Conservation (phyloP, 2,888 invertebrate species). For the Aproaerema taeniolella region DNA sequence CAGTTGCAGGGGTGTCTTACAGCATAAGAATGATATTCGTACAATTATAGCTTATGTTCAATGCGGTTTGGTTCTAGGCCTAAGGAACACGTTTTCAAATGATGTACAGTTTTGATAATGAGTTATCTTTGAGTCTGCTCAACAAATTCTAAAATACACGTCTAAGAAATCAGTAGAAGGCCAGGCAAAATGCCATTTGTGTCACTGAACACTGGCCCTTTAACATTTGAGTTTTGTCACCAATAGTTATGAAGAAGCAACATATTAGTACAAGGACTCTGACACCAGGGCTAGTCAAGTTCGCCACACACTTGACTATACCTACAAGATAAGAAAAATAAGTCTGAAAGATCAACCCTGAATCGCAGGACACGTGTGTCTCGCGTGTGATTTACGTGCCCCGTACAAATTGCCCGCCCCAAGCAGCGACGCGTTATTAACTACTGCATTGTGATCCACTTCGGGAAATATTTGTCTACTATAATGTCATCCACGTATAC, state of each 20-base stretch:
- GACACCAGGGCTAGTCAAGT: neutral
- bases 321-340: neutral
- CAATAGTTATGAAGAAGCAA: neutral
- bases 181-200: neutral
- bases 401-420: conserved; percentile 37
- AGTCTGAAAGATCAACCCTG: conserved; percentile 31
- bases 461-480: no score
- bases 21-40: conserved; percentile 3
- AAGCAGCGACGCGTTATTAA: conserved; percentile 34
- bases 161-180: neutral
- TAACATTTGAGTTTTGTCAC: neutral
- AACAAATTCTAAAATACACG: neutral
- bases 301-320: neutral
- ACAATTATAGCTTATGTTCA: neutral
- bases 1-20: conserved; percentile 35
- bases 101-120: neutral
- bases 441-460: no score
- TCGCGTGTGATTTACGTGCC: conserved; percentile 60
- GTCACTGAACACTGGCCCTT: neutral
- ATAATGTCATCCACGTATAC: no score
- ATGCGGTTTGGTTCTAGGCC: neutral
- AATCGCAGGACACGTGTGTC: conserved; percentile 44
- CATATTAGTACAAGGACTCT: neutral
- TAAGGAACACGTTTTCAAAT: neutral
- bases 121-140: neutral